Conservation (phyloP, 2,888 invertebrate species). For the Phyllotreta cruciferae region DNA sequence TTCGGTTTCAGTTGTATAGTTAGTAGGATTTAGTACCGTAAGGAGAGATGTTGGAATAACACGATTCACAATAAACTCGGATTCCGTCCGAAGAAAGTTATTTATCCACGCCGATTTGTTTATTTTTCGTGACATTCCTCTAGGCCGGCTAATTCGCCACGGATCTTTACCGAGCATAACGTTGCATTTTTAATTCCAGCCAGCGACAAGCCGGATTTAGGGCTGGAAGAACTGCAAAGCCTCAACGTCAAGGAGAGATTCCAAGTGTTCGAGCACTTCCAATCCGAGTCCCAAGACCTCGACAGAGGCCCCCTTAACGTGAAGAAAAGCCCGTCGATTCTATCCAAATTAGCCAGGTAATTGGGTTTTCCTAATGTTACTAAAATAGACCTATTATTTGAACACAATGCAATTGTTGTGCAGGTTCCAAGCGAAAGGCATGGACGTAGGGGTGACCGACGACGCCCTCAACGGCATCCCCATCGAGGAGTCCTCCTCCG, state of each 20-base stretch:
- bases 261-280: constrained; percentile 79
- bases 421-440: constrained; percentile 81
- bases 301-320: constrained; percentile 65
- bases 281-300: constrained; percentile 60
- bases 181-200: constrained; percentile 62
- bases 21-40: not conserved
- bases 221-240: constrained; percentile 80
- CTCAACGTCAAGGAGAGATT: constrained; percentile 86
- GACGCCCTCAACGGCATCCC: constrained; percentile 78
- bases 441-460: constrained; percentile 80
- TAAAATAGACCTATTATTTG: no score
- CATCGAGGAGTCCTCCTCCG: constrained; percentile 74
- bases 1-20: no score
- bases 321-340: constrained; percentile 75
- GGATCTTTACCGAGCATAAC: not conserved
- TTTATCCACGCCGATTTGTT: not conserved
- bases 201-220: constrained; percentile 85
- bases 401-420: no score
- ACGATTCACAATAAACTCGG: constrained; percentile 8
- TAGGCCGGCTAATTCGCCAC: not conserved
- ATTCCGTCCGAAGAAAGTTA: not conserved
- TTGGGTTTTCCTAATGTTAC: no score
- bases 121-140: not conserved
- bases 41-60: constrained; percentile 11
- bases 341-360: constrained; percentile 82